Percentiles rank a stretch among this genome's conserved stretches.
These are phyloP conservation scores for Toxotes lorentzi DNA, from an alignment of 2,797 vertebrate species.

Conservation along the genomic window DNA sequence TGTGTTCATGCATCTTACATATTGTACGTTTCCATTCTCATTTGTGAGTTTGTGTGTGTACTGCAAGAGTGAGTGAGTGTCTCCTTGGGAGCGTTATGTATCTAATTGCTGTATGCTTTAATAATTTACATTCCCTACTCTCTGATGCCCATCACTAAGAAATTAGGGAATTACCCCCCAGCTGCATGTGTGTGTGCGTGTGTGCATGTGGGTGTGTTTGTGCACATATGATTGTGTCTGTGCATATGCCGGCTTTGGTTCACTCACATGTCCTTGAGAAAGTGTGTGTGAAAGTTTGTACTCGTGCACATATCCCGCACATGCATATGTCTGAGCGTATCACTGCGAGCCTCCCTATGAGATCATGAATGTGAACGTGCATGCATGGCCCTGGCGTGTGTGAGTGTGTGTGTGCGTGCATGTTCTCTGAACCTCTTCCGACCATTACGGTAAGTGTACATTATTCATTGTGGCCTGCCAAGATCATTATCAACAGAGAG, in stretches of 20 bases:
- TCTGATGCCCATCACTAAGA: conserved; percentile 78
- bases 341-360: background rate
- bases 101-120: conserved; percentile 80
- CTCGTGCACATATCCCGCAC: background rate
- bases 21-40: conserved; percentile 29
- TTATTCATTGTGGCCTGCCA: conserved; percentile 76
- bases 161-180: conserved; percentile 66
- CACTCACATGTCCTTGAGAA: conserved; percentile 19
- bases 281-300: conserved; percentile 17
- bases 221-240: background rate
- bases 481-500: conserved; percentile 73
- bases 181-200: conserved; percentile 26
- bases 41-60: conserved; percentile 20
- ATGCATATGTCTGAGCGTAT: conserved; percentile 15
- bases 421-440: conserved; percentile 57
- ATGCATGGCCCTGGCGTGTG: conserved; percentile 2
- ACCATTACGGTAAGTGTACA: conserved; percentile 78
- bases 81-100: conserved; percentile 71
- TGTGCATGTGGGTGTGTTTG: background rate
- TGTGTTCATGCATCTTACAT: conserved; percentile 19
- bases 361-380: background rate
- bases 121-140: conserved; percentile 75
- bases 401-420: conserved; percentile 4
- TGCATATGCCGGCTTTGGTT: background rate
- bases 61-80: conserved; percentile 38